Conservation (phyloP, 1,140 invertebrate genomes). For the Drosophila hydei region DNA sequence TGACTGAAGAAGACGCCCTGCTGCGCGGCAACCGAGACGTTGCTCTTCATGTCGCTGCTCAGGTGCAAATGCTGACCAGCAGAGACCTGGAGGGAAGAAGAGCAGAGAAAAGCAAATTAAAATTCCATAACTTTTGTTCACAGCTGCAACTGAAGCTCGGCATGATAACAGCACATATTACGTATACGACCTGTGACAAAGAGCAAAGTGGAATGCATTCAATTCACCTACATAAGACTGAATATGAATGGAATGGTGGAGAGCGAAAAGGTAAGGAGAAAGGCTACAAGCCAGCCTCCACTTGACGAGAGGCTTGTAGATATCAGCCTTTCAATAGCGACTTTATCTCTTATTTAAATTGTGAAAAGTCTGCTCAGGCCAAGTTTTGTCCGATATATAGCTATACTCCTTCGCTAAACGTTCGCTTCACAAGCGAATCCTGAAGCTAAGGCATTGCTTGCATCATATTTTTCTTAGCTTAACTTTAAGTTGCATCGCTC, state of each 20-base stretch:
- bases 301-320: too few relatives aligned
- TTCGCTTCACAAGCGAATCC: too few relatives aligned
- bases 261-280: background rate
- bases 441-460: too few relatives aligned
- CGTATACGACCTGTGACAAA: conserved; percentile 16
- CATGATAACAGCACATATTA: conserved; percentile 4
- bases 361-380: too few relatives aligned
- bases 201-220: background rate
- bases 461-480: background rate
- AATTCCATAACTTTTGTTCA: conserved; percentile 6
- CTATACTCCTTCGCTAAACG: too few relatives aligned
- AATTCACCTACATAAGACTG: background rate
- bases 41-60: conserved; percentile 87
- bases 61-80: conserved; percentile 92
- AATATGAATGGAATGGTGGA: background rate
- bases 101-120: background rate
- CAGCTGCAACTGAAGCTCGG: background rate
- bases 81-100: conserved; percentile 86
- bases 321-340: too few relatives aligned
- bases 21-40: conserved; percentile 90
- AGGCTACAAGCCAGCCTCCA: background rate
- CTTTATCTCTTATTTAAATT: too few relatives aligned
- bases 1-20: conserved; percentile 92
- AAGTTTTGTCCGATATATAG: too few relatives aligned
- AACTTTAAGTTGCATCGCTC: background rate